These are phyloP conservation scores for Acanthisitta chloris DNA, from an alignment of 2,113 vertebrate genomes.

Conservation along the genomic window DNA sequence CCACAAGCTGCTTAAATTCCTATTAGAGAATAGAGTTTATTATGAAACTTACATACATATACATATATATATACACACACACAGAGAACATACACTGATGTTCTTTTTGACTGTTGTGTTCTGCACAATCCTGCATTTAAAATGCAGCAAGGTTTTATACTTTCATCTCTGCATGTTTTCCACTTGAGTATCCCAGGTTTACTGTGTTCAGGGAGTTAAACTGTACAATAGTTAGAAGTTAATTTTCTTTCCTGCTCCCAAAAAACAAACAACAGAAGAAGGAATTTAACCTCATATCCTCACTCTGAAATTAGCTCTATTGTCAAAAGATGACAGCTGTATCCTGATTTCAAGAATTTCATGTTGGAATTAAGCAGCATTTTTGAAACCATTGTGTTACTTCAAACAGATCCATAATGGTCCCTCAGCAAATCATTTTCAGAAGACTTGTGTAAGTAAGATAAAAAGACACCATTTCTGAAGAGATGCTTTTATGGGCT, in stretches of 20 bases:
- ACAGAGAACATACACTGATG: background rate
- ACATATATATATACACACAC: background rate
- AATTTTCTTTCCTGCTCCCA: conserved; percentile 51
- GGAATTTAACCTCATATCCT: conserved; percentile 79
- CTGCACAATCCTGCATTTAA: background rate
- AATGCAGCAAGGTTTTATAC: background rate
- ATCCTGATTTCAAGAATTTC: conserved; percentile 79
- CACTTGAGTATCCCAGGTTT: background rate
- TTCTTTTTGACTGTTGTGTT: background rate
- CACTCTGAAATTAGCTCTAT: conserved; percentile 78
- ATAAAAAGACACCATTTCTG: conserved; percentile 78
- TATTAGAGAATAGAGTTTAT: background rate
- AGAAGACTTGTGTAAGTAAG: conserved; percentile 81
- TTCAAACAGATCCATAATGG: conserved; percentile 76
- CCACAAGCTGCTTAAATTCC: background rate
- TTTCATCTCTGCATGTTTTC: conserved; percentile 14
- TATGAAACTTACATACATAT: background rate
- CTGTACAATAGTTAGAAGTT: conserved; percentile 41
- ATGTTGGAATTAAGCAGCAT: conserved; percentile 73
- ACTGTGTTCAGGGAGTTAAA: conserved; percentile 17
- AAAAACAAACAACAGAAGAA: conserved; percentile 67
- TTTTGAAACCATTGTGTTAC: conserved; percentile 75
- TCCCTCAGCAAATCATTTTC: conserved; percentile 79
- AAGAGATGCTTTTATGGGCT: conserved; percentile 77
- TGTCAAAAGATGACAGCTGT: conserved; percentile 84